phyloP scores from a whole-genome alignment of 1,140 invertebrate species.

The Drosophila varians region DNA sequence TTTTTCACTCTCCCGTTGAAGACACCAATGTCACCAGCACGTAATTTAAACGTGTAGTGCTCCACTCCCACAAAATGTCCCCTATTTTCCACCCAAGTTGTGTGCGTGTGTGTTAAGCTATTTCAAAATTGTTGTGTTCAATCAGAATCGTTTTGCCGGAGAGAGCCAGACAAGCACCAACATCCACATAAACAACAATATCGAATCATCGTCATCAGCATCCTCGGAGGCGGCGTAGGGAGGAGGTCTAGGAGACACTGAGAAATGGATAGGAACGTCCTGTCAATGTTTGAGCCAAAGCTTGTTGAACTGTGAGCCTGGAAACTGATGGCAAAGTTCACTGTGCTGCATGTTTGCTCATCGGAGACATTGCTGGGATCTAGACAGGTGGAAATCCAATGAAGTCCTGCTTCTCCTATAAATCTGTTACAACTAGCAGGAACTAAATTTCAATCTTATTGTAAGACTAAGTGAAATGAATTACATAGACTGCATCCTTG shows the following conservation, averaged over 20 bases:
- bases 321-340: constrained; percentile 30
- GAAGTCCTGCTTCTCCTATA: background rate
- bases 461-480: background rate
- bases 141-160: constrained; percentile 61
- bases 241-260: constrained; percentile 15
- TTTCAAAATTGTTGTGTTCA: constrained; percentile 80
- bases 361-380: constrained; percentile 23
- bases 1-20: constrained; percentile 66
- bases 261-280: background rate
- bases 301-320: constrained; percentile 36
- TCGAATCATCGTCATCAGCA: constrained; percentile 49
- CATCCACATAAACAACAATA: constrained; percentile 16
- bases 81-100: constrained; percentile 5
- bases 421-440: background rate
- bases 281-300: constrained; percentile 21
- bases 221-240: constrained; percentile 13
- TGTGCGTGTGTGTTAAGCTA: constrained; percentile 60
- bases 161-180: constrained; percentile 34
- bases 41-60: constrained; percentile 64
- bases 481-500: background rate
- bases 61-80: constrained; percentile 3
- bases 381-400: background rate
- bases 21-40: constrained; percentile 65
- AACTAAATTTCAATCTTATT: no score
- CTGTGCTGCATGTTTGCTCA: constrained; percentile 35